phyloP scores from a whole-genome alignment of 1,140 invertebrate genomes.

The Maniola jurtina region DNA sequence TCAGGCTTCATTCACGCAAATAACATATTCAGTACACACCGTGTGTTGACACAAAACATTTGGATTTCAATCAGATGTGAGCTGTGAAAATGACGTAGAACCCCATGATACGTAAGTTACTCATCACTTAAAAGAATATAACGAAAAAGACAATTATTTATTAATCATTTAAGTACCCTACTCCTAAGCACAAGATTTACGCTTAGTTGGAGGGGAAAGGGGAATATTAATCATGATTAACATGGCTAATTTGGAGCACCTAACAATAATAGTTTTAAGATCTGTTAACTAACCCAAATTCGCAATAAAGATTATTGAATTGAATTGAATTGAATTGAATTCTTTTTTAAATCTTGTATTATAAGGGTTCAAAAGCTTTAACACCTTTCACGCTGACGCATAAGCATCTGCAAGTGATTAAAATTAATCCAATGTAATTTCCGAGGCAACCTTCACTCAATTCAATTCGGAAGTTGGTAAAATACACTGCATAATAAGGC shows the following conservation, averaged over 20 bases:
- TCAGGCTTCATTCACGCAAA: neutral
- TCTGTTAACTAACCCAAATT: too few relatives aligned
- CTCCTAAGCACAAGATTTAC: too few relatives aligned
- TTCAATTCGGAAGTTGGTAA: constrained; percentile 27
- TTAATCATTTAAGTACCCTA: too few relatives aligned
- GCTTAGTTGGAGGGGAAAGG: too few relatives aligned
- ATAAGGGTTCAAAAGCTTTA: neutral
- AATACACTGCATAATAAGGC: constrained; percentile 22
- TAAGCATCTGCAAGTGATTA: neutral
- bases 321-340: too few relatives aligned
- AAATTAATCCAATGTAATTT: constrained; percentile 6
- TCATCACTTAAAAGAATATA: too few relatives aligned
- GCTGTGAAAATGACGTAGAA: neutral
- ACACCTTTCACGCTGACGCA: neutral
- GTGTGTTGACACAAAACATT: constrained; percentile 9
- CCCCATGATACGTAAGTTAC: neutral
- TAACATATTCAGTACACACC: constrained; percentile 3
- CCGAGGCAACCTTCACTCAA: constrained; percentile 12
- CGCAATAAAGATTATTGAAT: too few relatives aligned
- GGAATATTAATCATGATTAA: too few relatives aligned
- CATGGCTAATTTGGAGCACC: too few relatives aligned
- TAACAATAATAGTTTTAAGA: too few relatives aligned
- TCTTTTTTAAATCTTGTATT: too few relatives aligned
- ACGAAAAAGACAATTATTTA: too few relatives aligned
- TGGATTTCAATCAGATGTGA: neutral